These are phyloP conservation scores for Pantherophis guttatus DNA, from an alignment of 2,113 vertebrate genomes.

Conservation along the genomic window DNA sequence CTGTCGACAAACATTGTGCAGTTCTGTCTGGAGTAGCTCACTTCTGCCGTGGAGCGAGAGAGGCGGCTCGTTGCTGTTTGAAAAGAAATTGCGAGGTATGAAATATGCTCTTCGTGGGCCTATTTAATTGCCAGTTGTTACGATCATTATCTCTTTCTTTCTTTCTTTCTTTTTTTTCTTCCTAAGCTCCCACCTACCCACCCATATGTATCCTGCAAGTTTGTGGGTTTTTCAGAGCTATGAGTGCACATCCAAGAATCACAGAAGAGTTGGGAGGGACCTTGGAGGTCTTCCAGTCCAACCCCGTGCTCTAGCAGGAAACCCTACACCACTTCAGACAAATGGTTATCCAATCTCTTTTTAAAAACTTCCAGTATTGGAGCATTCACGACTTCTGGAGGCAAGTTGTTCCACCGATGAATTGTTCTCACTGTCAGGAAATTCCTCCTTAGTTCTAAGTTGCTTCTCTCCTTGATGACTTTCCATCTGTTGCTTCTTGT, in stretches of 20 bases:
- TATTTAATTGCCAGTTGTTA: conserved; percentile 16
- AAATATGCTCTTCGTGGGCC: background rate
- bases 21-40: background rate
- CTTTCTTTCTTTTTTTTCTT: too few species aligned
- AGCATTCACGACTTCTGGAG: too few species aligned
- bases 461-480: too few species aligned
- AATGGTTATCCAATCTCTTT: too few species aligned
- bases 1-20: background rate
- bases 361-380: too few species aligned
- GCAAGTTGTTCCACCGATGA: too few species aligned
- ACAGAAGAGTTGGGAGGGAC: background rate
- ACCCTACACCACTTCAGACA: too few species aligned
- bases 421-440: too few species aligned
- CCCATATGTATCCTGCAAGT: background rate
- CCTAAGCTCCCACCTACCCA: background rate
- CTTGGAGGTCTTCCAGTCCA: background rate
- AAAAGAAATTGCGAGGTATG: background rate
- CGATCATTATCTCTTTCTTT: background rate
- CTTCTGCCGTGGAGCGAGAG: background rate
- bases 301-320: too few species aligned
- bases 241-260: background rate
- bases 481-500: too few species aligned
- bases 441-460: too few species aligned
- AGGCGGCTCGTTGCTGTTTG: background rate
- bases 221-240: background rate